Conservation (phyloP, 2,113 vertebrate species). For the Anarhynchus alexandrinus region DNA sequence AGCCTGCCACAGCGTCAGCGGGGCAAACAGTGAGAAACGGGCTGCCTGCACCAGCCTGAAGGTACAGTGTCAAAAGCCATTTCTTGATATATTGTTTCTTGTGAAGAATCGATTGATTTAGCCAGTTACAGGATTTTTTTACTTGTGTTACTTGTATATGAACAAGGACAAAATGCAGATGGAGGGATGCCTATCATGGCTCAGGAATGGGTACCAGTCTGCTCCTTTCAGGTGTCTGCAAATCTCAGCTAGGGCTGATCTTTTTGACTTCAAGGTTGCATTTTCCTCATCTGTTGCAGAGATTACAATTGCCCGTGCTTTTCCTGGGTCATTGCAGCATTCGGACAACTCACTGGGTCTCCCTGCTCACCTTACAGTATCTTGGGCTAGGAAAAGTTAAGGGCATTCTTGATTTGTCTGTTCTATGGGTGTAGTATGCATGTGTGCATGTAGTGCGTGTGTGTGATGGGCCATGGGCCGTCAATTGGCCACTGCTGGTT, state of each 20-base stretch:
- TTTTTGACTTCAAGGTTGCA: neutral
- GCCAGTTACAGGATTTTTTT: neutral
- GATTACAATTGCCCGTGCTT: neutral
- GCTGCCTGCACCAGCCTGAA: neutral
- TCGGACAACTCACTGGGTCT: neutral
- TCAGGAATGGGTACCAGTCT: accelerated
- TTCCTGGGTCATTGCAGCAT: neutral
- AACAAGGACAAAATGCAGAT: neutral
- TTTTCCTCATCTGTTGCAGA: neutral
- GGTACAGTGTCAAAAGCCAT: neutral
- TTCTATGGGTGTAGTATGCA: neutral
- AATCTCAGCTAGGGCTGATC: neutral
- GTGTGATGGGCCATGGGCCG: neutral
- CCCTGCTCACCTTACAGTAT: neutral
- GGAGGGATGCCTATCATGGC: neutral
- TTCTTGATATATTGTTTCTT: neutral
- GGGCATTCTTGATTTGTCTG: neutral
- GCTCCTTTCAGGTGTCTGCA: neutral
- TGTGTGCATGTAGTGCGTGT: neutral
- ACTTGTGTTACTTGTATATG: neutral
- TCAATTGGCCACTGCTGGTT: neutral
- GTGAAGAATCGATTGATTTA: neutral
- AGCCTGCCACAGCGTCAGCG: neutral
- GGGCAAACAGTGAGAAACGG: neutral
- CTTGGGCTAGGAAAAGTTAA: neutral